Base-by-base conservation (phyloP, 2,797 vertebrate genomes). In the Anabacerthia variegaticeps region DNA sequence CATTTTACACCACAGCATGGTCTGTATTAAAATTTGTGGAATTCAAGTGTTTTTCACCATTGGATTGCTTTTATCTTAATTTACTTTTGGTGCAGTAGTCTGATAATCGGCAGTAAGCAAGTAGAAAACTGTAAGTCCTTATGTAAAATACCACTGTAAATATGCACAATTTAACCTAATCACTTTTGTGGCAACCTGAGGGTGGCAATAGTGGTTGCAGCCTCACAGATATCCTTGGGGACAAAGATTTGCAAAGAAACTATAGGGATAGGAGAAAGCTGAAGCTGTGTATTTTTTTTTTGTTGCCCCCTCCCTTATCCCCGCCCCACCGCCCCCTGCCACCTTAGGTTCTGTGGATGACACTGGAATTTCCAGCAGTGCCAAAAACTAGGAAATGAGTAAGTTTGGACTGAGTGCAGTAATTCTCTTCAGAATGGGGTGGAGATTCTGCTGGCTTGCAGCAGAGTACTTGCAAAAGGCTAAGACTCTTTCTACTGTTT, bases 351-450 rank as follows among this genome's bases (percentile, higher is more conserved):
- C 37, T 71, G 48, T 87, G 85, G 58, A 87, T 75, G 93, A 89
- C 79, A 41, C 49, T 89, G 61, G 87, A 78, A 63, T 85, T 85
- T 23, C 18, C n/a, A 62, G 13, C 44, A 2, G 7, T 92, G 87
- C 91, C 89, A 93, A 95, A 94, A 88, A 30, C 55, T 75, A 88
- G 79, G 79, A 89, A 85, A 46, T 83, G 83, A 90, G 66, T 89
- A 91, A 96, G 51, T 81, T 86, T 89, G 93, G 86, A 89, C 62
- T 84, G 6, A 0, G 1, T 71, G 82, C 56, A 78, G 6, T 80
- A 85, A 93, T 83, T 92, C 61, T 80, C 52, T 65, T 75, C 59
- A 72, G 81, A 81, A 51, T 0, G 2, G 85, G 91, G 78, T 0
- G 48, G 79, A 65, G 94, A 89, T 85, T 78, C 58, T 8, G 4